Evolutionary conservation across 2,888 invertebrate species (phyloP), one percentile per base, ranked within the genome.

Genomic region (Invenusta paracnida): DNA sequence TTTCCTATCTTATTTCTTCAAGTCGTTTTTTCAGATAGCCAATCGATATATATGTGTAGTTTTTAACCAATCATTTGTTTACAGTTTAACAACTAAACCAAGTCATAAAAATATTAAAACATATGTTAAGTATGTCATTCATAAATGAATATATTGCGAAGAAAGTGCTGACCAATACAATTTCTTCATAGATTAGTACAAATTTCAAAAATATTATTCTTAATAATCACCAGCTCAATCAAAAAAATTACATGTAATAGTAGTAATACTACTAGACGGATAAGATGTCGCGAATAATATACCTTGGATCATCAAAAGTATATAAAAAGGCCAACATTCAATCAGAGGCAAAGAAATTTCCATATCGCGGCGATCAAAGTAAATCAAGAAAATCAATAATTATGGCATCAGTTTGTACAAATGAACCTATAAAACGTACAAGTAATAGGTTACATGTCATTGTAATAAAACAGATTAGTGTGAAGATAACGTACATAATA

Each of bases 131-230:
- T 11, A 48, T 73, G 73, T 73, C 5, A 73, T 73, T 73, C 73
- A 48, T 48, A 48, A 17, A 48, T 48, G 73, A 2, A 73, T 73
- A 73, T 73, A 73, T 73, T 73, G 27, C 27, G n/a, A 73, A 25
- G 73, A 25, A 73, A 73, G 23, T 73, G 73, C 23, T 73, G 73
- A 73, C 73, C 25, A 23, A n/a, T 13, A 73, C 73, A 73, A 5
- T 73, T 73, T 73, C 73, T 13, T 23, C 25, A 23, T 23, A 23
- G 17, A n/a, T 11, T 5, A 48, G 17, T 73, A 23, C 25, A 73
- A 73, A 73, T 73, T 73, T 73, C 73, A 73, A 73, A 73, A 73
- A 73, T 73, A 73, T 2, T 73, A 23, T 73, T 73, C 73, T 2
- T 48, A 73, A 73, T 73, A 5, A 73, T 73, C 11, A 73, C 73